These are phyloP conservation scores for Sialia sialis DNA, from an alignment of 2,113 vertebrate genomes.

Conservation along the genomic window DNA sequence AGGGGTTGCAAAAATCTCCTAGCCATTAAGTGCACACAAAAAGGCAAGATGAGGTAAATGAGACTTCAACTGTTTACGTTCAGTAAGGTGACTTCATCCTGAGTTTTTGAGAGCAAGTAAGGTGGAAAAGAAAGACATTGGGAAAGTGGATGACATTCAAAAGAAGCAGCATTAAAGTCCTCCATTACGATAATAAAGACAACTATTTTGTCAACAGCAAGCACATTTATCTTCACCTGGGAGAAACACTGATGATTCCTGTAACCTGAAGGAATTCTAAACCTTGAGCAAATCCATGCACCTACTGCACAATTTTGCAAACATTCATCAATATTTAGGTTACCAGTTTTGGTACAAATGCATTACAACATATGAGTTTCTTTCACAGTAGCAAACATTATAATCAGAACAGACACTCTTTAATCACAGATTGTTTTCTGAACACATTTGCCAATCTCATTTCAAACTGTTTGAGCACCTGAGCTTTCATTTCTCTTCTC, in stretches of 20 bases:
- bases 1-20: slow-evolving; percentile 8
- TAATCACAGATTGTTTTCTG: neutral
- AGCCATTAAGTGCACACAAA: neutral
- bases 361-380: neutral
- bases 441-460: slow-evolving; percentile 18
- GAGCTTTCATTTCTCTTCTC: neutral
- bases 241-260: neutral
- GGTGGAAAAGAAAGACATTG: neutral
- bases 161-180: neutral
- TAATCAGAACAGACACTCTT: neutral
- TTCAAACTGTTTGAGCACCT: slow-evolving; percentile 38
- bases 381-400: neutral
- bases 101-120: slow-evolving; percentile 22
- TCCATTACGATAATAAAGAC: neutral
- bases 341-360: neutral
- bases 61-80: slow-evolving; percentile 20
- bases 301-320: neutral
- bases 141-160: neutral
- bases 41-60: slow-evolving; percentile 8
- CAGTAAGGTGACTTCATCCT: neutral
- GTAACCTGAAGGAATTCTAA: neutral
- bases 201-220: slow-evolving; percentile 10
- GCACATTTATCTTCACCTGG: neutral
- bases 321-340: neutral
- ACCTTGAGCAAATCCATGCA: neutral